Evolutionary conservation across 2,113 vertebrate species (phyloP), one percentile per base, ranked within the genome.

Genomic region (Pelobates fuscus): DNA sequence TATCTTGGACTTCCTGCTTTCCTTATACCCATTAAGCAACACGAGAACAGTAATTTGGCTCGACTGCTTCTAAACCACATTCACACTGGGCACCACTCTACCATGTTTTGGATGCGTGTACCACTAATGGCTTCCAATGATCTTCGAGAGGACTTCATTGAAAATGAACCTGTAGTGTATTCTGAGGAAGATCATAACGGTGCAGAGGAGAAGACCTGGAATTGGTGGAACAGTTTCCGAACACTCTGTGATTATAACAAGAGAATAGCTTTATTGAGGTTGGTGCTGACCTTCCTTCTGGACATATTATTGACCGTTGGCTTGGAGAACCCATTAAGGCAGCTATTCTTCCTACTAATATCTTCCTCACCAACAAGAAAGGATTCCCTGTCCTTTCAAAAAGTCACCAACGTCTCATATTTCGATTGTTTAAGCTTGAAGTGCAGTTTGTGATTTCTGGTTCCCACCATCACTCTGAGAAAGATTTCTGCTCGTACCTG

Each of bases 201-300:
- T 4, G 94, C 93, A 5, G 94, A 96, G 76, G 94, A 93, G 82
- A 95, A 93, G 58, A 96, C 94, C 68, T 86, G 84, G 87, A 91
- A 94, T 88, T 95, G 85, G 89, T 97, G 95, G 95, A 93, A 97
- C 80, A 93, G 93, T 26, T 95, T 97, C 70, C 86, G 95, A 73
- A 94, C 94, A 2, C 88, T 97, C 49, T 97, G 95, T 85, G 95
- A 97, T 81, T 97, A 96, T 83, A 97, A 94, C 87, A 97, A 96
- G 86, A 91, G 94, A 78, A 87, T 96, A 79, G 94, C 93, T 43
- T 91, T 97, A 87, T 97, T 77, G 94, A 97, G 79, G 81, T 97
- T 5, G 94, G 90, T 17, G 86, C 90, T 26, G 94, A 97, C 82
- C 87, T 96, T 79, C 95, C 95, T 0, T 93, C 93, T 61, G 93